Evolutionary conservation across 2,888 invertebrate genomes (phyloP), one percentile per base, ranked within the genome.

Genomic region (Drosophila cracens): DNA sequence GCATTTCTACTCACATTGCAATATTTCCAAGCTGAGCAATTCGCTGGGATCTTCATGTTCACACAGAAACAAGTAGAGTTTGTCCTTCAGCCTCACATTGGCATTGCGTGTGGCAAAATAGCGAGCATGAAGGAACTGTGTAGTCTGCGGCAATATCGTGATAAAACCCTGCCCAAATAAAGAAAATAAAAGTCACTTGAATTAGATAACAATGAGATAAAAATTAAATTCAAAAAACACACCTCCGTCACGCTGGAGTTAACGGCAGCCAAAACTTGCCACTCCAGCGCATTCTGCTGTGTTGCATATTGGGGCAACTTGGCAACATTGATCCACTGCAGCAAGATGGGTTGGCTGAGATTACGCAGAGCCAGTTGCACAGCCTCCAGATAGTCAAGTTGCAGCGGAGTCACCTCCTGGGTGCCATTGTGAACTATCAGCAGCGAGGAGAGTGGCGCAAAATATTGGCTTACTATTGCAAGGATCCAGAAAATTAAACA

Each of bases 41-140:
- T 90, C 87, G 70, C 53, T 65, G 5, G 92, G 90, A 61, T 82
- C 75, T 76, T 92, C 92, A 51, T 84, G 76, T 46, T 89, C 91
- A 56, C 90, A 92, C 54, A 92, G 72, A 79, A 93, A 92, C 64
- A 93, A 82, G 82, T 92, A 92, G 58, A 85, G 78, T 81, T 92
- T 92, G 78, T 93, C 93, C 83, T 92, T 92, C 34, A 93, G 85
- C 27, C 93, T 81, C 51, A 92, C 82, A 61, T 90, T 73, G 25
- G 92, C 90, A 60, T 90, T 85, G 33, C 93, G 91, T 29, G 92
- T 92, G 74, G 92, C 92, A 89, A 82, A 91, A 76, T 90, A 91
- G 62, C 92, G 92, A 13, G 92, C 91, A 62, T 89, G 87, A 10
- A 93, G 68, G 71, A 93, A 93, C 25, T 51, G 53, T 56, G 72